Conservation (phyloP, 2,797 vertebrate species). For the Iguana delicatissima region DNA sequence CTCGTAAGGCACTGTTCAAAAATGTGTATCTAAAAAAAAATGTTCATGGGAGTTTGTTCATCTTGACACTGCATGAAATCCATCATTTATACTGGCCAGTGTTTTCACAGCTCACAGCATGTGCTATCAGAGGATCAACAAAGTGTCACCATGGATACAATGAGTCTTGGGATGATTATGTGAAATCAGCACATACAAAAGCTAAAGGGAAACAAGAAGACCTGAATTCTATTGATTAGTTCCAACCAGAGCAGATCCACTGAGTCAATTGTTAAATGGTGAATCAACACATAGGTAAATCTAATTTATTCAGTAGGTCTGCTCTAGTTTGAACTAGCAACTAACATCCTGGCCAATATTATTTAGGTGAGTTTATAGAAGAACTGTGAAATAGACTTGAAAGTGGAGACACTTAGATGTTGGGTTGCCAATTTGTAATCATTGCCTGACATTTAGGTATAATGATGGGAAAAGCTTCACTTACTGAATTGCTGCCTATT, state of each 20-base stretch:
- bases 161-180: not conserved
- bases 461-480: not conserved
- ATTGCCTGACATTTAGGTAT: not conserved
- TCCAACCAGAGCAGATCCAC: no score
- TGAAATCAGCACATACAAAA: not conserved
- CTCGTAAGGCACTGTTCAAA: not conserved
- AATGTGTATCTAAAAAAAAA: not conserved
- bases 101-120: not conserved
- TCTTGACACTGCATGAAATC: not conserved
- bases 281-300: no score
- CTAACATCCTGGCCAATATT: not conserved
- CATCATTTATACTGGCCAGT: not conserved
- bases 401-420: not conserved
- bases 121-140: conserved; percentile 5
- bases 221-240: no score
- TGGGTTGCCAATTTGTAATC: not conserved
- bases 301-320: no score
- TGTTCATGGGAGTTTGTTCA: not conserved
- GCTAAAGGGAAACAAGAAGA: not conserved
- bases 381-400: not conserved
- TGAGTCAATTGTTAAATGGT: no score
- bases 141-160: not conserved
- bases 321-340: no score
- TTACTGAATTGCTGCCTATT: not conserved
- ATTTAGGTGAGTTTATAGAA: not conserved